A percentile compares a stretch with the other conserved stretches of the same genome.
phyloP scores from a whole-genome alignment of 2,113 vertebrate genomes.

The Cygnus atratus region DNA sequence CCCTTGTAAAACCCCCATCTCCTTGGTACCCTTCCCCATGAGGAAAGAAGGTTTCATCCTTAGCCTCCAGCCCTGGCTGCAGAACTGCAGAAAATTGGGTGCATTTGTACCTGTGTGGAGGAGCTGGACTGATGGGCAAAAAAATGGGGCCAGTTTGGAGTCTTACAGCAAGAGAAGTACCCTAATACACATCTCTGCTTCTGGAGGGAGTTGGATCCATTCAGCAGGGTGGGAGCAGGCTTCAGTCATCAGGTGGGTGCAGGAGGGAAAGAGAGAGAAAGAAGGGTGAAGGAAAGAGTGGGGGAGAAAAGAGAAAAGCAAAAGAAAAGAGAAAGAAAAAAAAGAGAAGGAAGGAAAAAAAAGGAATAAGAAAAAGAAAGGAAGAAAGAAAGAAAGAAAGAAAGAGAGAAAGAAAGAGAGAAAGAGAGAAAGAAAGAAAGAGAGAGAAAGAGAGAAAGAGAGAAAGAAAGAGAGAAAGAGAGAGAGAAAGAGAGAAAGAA shows the following conservation, averaged over 20 bases:
- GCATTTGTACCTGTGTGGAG: neutral
- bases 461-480: fast-evolving
- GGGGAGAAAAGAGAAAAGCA: neutral
- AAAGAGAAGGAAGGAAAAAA: fast-evolving
- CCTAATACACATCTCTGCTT: neutral
- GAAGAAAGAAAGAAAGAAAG: fast-evolving
- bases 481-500: too few relatives aligned
- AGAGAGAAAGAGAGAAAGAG: fast-evolving
- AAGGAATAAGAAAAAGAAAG: fast-evolving
- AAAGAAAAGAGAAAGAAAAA: neutral
- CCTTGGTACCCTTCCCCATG: neutral
- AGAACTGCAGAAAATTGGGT: neutral
- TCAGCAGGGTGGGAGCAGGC: neutral
- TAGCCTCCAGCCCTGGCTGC: neutral
- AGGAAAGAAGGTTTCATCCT: neutral
- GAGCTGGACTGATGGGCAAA: neutral
- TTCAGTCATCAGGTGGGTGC: neutral
- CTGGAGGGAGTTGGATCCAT: neutral
- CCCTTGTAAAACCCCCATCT: neutral
- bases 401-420: fast-evolving
- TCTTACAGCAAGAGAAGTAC: neutral
- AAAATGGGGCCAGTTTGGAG: neutral
- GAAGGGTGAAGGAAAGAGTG: neutral
- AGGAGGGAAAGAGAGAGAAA: neutral
- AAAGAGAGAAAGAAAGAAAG: too few relatives aligned